Base-by-base conservation (phyloP, 2,113 vertebrate genomes). In the Xenopus laevis region DNA sequence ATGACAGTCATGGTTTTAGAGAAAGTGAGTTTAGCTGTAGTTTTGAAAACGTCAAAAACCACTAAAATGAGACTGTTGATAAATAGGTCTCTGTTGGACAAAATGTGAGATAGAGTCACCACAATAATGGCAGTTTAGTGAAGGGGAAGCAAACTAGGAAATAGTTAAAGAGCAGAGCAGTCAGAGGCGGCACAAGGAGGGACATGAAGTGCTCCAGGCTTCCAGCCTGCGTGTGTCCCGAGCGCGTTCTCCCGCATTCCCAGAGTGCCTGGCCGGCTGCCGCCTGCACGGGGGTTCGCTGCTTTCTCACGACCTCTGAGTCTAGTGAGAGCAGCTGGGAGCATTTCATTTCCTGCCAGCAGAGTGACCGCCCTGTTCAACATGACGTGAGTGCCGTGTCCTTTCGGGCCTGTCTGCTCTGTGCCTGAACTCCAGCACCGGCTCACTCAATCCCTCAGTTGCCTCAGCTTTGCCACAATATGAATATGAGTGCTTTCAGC, bases 261-360 rank as follows among this genome's bases (percentile, higher is more conserved):
- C 91, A 80, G 61, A 88, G 89, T 86, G 91, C 90, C 94, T 98
- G 95, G 95, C 95, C 91, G 92, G 89, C 89, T 87, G 95, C 95
- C 93, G 93, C 92, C 90, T 87, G 89, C 81, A 84, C 84, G 90
- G 94, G 93, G 94, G 94, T 93, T 95, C 89, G 91, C 93, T 90
- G 92, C 91, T 91, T 98, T 98, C 95, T 96, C 95, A 97, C 93
- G 96, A 95, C 95, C 95, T 97, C 94, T 95, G 93, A 92, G 93
- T 94, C 94, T 95, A 94, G 93, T 94, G 93, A 92, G 91, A 93
- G 96, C 95, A 96, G 94, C 94, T 94, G 94, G 95, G 95, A 97
- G 95, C 92, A 94, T 95, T 95, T 98, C 95, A 96, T 95, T 97
- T 97, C 94, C 95, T 98, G 96, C 94, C 95, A 95, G 93, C 95